A percentile compares a stretch with the other conserved stretches of the same genome.
These are phyloP conservation scores for Lycia hirtaria DNA, from an alignment of 2,888 invertebrate genomes.

Conservation along the genomic window DNA sequence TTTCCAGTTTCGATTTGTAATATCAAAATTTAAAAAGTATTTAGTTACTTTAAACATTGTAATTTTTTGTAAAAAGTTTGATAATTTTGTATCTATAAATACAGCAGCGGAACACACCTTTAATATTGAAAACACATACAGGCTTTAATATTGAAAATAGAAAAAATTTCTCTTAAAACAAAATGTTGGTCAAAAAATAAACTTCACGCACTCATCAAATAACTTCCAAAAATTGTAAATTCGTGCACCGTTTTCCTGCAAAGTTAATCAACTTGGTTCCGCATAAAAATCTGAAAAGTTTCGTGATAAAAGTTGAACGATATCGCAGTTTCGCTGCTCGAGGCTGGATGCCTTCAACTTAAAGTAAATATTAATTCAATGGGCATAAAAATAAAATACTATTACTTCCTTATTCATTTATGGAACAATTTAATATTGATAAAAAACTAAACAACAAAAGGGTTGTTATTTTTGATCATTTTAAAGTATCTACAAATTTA, in stretches of 20 bases:
- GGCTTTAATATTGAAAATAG: no score
- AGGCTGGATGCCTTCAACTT: background rate
- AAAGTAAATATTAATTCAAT: background rate
- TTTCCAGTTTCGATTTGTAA: no score
- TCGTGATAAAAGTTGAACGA: constrained; percentile 20
- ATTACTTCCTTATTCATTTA: background rate
- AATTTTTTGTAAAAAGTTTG: no score
- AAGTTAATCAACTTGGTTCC: background rate
- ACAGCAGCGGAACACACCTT: no score
- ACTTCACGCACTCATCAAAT: constrained; percentile 3
- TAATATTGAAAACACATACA: no score
- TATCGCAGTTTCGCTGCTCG: constrained; percentile 10
- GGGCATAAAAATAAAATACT: background rate
- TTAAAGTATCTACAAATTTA: no score
- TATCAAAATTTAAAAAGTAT: no score
- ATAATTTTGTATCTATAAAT: no score
- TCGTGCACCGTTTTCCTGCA: constrained; percentile 14
- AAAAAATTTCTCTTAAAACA: background rate
- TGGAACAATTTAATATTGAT: no score
- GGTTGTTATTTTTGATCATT: no score
- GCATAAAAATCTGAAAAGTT: constrained; percentile 16
- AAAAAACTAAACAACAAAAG: no score
- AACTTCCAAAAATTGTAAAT: constrained; percentile 5
- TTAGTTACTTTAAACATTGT: no score
- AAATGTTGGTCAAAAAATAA: background rate